Evolutionary conservation across 1,140 invertebrate species (phyloP), one percentile per base, ranked within the genome.

Genomic region (Polypedilum pembai): DNA sequence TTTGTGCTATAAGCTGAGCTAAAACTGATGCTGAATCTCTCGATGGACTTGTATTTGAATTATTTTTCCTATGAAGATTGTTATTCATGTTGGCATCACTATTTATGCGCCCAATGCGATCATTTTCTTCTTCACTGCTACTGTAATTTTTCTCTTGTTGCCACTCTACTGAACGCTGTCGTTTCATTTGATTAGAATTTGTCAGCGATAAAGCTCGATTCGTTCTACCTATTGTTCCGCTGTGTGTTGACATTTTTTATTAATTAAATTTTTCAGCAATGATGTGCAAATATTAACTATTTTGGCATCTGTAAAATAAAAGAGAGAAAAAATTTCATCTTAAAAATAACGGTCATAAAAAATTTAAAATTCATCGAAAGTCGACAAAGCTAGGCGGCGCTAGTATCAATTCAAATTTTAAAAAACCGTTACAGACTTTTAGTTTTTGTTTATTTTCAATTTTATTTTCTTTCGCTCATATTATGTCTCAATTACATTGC

Each of bases 161-260:
- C 87, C 87, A 88, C 80, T 88, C 87, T 66, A 87, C 83, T 76
- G 86, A 87, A 63, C 86, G 82, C 78, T 88, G 86, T 65, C 87
- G 83, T 75, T 86, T 82, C 83, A 88, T 77, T 73, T 80, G 79
- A 41, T 81, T 77, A 8, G 77, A 78, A 33, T 33, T 33, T 0
- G 78, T 77, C 20, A 79, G 81, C 74, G 81, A 82, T 75, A 74
- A 80, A 79, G 75, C 80, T 80, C 75, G 78, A 56, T 78, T 78
- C 77, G 82, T 82, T 78, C 81, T 79, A 77, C 81, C 81, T 78
- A 82, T 82, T 77, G 81, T 82, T 73, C 81, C 80, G 73, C 81
- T 81, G 77, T 82, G 81, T 75, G 81, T 77, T 74, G 75, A 74
- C 75, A 21, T 20, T 10, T 18, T 69, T 20, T 69, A 18, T 69